These are phyloP conservation scores for Sorex fumeus DNA, from an alignment of 2,113 vertebrate genomes.

Conservation along the genomic window DNA sequence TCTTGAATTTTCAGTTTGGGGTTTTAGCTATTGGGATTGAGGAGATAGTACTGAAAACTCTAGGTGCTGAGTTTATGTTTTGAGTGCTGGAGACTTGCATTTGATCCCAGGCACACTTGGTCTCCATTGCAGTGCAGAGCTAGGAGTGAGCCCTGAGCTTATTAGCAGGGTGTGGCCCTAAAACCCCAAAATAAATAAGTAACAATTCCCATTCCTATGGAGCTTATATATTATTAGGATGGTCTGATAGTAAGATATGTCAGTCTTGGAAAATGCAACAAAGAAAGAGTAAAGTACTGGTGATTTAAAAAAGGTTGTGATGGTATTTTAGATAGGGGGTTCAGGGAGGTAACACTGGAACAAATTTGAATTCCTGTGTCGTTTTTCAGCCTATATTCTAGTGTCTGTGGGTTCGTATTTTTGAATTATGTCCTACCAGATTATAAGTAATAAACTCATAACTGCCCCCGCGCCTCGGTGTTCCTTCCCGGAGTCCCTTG, in stretches of 20 bases:
- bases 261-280: background rate
- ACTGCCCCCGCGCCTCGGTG: too few species aligned
- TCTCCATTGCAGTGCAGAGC: too few species aligned
- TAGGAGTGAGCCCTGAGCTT: too few species aligned
- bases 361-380: background rate
- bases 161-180: too few species aligned
- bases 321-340: constrained; percentile 1
- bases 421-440: background rate
- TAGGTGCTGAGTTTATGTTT: too few species aligned
- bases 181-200: background rate
- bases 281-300: constrained; percentile 16
- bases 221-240: constrained; percentile 13
- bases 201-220: background rate
- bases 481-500: too few species aligned
- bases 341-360: background rate
- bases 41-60: too few species aligned
- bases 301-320: background rate
- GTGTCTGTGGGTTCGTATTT: background rate
- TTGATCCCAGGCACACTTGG: too few species aligned
- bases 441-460: too few species aligned
- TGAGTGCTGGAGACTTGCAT: too few species aligned
- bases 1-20: too few species aligned
- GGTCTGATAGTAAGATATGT: background rate
- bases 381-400: background rate
- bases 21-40: too few species aligned